Base-by-base conservation (phyloP, 2,797 vertebrate species). In the Sebastes matsubarae region DNA sequence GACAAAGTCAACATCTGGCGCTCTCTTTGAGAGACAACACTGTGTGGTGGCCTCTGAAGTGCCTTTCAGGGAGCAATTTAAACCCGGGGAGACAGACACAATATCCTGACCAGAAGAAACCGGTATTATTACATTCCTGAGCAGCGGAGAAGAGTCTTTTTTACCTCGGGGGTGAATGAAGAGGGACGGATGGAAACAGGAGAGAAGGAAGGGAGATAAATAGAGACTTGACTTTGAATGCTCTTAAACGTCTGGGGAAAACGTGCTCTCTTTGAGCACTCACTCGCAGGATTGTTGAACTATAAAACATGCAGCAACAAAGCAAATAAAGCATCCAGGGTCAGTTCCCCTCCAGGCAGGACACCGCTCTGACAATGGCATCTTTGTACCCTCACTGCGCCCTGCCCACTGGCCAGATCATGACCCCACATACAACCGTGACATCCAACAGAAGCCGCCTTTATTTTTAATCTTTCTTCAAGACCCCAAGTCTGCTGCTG, bases 51-150 rank as follows among this genome's bases (percentile, higher is more conserved):
- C 88, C 94, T 96, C 94, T 92, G 93, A 96, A 96, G 94, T 92
- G 93, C 91, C 94, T 96, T 82, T 96, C 94, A 87, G 86, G 92
- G 92, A 92, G 96, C 95, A 95, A 96, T 96, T 96, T 95, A 95
- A 96, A 95, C 94, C 95, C 96, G 68, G 93, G 79, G 93, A 97
- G 94, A 96, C 96, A 96, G 96, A 97, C 96, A 96, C 95, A 97
- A 97, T 97, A 97, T 97, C 96, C 96, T 96, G 95, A 96, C 95
- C 93, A 94, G 93, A 95, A 95, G 92, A 95, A 96, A 97, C 92
- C 88, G 85, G 92, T 87, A 95, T 96, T 97, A 97, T 96, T 96
- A 96, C 96, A 97, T 97, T 97, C 96, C 96, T 96, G 94, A 96
- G 95, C 77, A 92, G 88, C 82, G 79, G 92, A 89, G 93, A 94